These are phyloP conservation scores for Didymodactylos carnosus DNA, from an alignment of 2,888 invertebrate species.

Conservation along the genomic window DNA sequence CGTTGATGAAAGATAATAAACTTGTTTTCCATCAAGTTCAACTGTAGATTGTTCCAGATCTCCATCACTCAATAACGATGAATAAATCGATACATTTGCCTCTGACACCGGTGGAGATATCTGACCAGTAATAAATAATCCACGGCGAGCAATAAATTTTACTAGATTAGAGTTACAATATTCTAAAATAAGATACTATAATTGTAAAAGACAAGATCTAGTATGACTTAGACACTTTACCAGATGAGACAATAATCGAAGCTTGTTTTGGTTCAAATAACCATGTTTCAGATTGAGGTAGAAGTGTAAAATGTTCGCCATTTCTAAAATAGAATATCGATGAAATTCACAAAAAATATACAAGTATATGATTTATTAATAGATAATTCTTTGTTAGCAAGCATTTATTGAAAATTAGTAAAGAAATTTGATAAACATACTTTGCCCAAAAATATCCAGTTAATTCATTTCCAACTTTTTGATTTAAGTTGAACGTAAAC, in stretches of 20 bases:
- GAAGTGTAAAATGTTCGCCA: neutral
- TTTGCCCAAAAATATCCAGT: neutral
- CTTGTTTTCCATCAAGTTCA: neutral
- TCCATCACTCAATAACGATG: neutral
- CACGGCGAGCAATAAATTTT: constrained; percentile 1
- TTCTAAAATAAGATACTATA: too few relatives aligned
- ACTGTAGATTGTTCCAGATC: neutral
- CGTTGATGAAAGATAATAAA: neutral
- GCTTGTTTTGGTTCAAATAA: neutral
- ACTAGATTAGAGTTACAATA: constrained; percentile 7
- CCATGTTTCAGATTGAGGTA: neutral
- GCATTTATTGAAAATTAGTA: too few relatives aligned
- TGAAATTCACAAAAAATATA: too few relatives aligned
- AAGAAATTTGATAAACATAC: neutral
- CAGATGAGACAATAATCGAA: neutral
- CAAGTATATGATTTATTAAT: too few relatives aligned
- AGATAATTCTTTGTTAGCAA: too few relatives aligned
- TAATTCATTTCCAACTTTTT: neutral
- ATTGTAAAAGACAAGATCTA: too few relatives aligned
- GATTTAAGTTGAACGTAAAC: neutral
- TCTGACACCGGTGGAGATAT: neutral
- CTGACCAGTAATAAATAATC: constrained; percentile 3
- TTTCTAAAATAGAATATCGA: too few relatives aligned
- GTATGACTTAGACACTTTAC: too few relatives aligned
- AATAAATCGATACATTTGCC: neutral